Evolutionary conservation across 2,113 vertebrate species (phyloP).

Genomic region (Melanocharis versteri): DNA sequence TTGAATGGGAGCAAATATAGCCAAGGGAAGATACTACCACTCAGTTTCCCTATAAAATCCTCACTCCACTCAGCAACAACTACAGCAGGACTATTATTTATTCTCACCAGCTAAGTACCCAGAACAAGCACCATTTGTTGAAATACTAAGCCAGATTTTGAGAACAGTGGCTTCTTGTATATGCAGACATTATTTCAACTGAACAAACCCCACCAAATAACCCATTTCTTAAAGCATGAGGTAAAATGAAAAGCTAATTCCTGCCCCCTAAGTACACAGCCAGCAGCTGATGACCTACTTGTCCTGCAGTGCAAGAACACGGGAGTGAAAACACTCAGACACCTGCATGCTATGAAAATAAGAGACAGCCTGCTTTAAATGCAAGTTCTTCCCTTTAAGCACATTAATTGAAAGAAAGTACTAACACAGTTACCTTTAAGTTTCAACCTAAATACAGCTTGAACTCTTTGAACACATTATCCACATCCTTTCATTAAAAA

Average conservation of each 20-base stretch:
- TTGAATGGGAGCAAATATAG: not conserved
- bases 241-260: slow-evolving; percentile 11
- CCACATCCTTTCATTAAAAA: not conserved
- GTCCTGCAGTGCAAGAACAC: not conserved
- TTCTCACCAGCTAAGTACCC: not conserved
- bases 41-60: not conserved
- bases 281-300: slow-evolving; percentile 15
- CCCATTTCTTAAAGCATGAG: not conserved
- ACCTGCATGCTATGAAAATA: not conserved
- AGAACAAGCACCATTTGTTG: slow-evolving; percentile 35
- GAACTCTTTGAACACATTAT: not conserved
- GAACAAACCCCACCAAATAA: not conserved
- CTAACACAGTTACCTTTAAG: not conserved
- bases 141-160: slow-evolving; percentile 34
- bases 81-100: not conserved
- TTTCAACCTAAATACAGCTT: not conserved
- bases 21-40: not conserved
- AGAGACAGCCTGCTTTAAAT: not conserved
- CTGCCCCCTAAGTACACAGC: not conserved
- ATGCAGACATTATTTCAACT: not conserved
- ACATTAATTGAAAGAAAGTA: not conserved
- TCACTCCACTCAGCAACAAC: not conserved
- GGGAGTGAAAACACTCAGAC: not conserved
- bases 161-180: slow-evolving; percentile 34
- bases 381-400: not conserved